Base-by-base conservation (phyloP, 2,797 vertebrate genomes). In the Amphiprion clarkii region DNA sequence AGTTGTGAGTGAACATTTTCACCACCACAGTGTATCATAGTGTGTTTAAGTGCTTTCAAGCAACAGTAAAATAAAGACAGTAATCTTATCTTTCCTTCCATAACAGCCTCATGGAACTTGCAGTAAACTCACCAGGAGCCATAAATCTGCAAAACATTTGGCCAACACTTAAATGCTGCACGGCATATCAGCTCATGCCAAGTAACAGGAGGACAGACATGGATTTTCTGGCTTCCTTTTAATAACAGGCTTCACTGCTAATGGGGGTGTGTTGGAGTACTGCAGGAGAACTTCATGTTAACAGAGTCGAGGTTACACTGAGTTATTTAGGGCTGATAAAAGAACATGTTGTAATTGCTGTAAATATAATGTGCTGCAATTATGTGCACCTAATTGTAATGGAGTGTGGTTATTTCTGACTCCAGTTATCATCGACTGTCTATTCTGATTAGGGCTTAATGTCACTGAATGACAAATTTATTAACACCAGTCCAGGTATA, bases 31-130 rank as follows among this genome's bases (percentile, higher is more conserved):
- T 52, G 42, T 53, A 52, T 58, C 39, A 36, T 1, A 23, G 71
- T 49, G 65, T 25, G 79, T 3, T 66, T 7, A 21, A 55, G 23
- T 44, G 40, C 27, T 67, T 67, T 81, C 53, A 53, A 67, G 33
- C 48, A 61, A 17, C 46, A 64, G 53, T 29, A 14, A 46, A 51
- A 55, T 2, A 54, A 0, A 71, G 8, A 14, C 56, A 36, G 39
- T 71, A 16, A 71, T 79, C 64, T 83, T 67, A 85, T 81, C 62
- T 83, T 64, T 53, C 5, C 46, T 4, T 53, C 33, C 5, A 40
- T 69, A 59, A 62, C 6, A 75, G 11, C 25, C 12, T 58, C 5
- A 48, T 58, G 29, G 56, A 12, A 67, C 17, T 6, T 12, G n/a
- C 11, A 69, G 25, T 74, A 16, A 78, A 75, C 19, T 62, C 21